Percentiles rank a stretch among this genome's conserved stretches.
Conservation (phyloP, 1,140 invertebrate species). For the Dreissena polymorpha region DNA sequence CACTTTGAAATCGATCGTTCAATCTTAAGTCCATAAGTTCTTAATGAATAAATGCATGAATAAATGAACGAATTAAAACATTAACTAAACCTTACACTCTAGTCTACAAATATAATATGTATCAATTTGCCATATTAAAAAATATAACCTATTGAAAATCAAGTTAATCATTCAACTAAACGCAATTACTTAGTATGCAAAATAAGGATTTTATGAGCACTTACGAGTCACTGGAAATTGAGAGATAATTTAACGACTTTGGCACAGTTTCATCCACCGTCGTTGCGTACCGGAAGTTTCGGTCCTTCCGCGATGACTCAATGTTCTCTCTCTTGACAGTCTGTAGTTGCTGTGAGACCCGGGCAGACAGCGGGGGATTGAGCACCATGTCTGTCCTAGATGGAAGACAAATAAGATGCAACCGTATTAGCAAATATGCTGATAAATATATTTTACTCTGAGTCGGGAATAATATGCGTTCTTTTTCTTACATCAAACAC, state of each 20-base stretch:
- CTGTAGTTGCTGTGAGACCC: background rate
- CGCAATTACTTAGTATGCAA: no score
- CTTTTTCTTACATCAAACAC: no score
- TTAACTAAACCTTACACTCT: background rate
- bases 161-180: no score
- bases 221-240: slow-evolving; percentile 42
- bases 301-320: background rate
- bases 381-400: background rate
- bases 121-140: no score
- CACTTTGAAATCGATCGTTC: no score
- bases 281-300: background rate
- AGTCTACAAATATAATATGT: no score
- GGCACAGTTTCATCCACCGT: slow-evolving; percentile 10
- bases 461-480: no score
- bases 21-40: no score
- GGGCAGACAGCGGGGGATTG: background rate
- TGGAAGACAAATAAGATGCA: background rate
- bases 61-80: slow-evolving; percentile 17
- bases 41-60: slow-evolving; percentile 19
- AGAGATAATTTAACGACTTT: slow-evolving; percentile 34
- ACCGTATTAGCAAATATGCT: no score
- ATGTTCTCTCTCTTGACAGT: background rate
- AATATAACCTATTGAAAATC: no score
- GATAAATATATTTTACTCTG: no score
- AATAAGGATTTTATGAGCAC: no score